A percentile compares a stretch with the other conserved stretches of the same genome.
These are phyloP conservation scores for Phasia obesa DNA, from an alignment of 2,888 invertebrate species.

Conservation along the genomic window DNA sequence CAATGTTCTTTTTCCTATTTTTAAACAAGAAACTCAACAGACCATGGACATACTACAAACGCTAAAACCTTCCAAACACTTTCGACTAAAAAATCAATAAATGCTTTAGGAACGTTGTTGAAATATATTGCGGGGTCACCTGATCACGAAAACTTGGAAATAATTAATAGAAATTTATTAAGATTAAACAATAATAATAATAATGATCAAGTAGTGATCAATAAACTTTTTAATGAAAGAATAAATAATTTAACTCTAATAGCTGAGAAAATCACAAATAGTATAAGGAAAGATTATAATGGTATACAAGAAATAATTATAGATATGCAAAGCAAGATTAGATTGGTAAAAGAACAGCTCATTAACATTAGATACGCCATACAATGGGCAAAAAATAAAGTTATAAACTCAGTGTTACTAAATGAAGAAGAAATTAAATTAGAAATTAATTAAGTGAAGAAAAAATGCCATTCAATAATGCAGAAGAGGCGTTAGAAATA, in stretches of 20 bases:
- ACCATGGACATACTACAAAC: not conserved
- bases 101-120: slow-evolving; percentile 8
- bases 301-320: slow-evolving; percentile 21
- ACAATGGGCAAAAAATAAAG: slow-evolving; percentile 42
- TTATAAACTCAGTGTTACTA: slow-evolving; percentile 46
- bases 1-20: not conserved
- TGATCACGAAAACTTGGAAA: slow-evolving; percentile 12
- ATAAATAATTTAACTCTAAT: not conserved
- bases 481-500: slow-evolving; percentile 54
- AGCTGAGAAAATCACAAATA: not conserved
- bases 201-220: slow-evolving; percentile 3
- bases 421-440: slow-evolving; percentile 50
- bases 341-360: slow-evolving; percentile 41
- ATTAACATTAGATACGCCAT: slow-evolving; percentile 55
- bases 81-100: slow-evolving; percentile 13
- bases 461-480: slow-evolving; percentile 7
- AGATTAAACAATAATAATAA: slow-evolving; percentile 14
- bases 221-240: not conserved
- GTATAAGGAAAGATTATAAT: not conserved
- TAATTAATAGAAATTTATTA: slow-evolving; percentile 21
- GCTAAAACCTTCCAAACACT: slow-evolving; percentile 6
- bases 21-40: not conserved
- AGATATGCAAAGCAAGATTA: slow-evolving; percentile 39
- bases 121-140: slow-evolving; percentile 18
- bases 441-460: slow-evolving; percentile 39